Percentiles rank a stretch among this genome's conserved stretches.
phyloP scores from a whole-genome alignment of 2,888 invertebrate genomes.

The Lycophotia porphyrea region DNA sequence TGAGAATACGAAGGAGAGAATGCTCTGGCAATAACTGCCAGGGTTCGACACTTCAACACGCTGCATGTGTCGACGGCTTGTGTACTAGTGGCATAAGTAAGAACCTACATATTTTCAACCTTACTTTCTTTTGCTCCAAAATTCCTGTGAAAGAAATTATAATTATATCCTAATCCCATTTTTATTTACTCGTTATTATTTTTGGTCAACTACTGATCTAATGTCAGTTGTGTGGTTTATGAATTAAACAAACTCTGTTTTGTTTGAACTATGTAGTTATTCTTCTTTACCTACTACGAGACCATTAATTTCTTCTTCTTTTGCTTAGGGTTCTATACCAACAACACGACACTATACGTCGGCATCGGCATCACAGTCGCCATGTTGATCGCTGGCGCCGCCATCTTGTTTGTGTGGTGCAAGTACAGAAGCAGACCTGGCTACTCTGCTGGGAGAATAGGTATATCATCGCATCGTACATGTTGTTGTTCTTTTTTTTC shows the following conservation, averaged over 20 bases:
- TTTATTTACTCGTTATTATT: background rate
- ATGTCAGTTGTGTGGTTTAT: background rate
- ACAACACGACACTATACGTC: constrained; percentile 81
- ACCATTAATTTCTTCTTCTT: background rate
- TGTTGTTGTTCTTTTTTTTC: background rate
- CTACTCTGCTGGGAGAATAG: constrained; percentile 81
- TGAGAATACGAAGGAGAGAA: constrained; percentile 79
- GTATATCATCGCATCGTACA: constrained; percentile 65
- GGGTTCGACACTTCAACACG: constrained; percentile 83
- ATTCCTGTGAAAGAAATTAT: background rate
- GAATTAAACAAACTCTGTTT: background rate
- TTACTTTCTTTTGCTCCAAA: background rate
- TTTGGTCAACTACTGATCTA: background rate
- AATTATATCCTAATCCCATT: background rate
- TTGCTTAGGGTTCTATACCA: constrained; percentile 77
- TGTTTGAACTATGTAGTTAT: background rate
- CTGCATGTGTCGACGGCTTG: constrained; percentile 83
- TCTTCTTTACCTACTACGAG: no score
- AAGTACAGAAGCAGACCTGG: constrained; percentile 79
- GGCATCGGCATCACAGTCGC: constrained; percentile 84
- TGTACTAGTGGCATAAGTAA: constrained; percentile 80
- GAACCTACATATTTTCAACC: constrained; percentile 49
- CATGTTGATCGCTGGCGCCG: constrained; percentile 80
- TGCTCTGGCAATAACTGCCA: constrained; percentile 79
- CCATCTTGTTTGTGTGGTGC: constrained; percentile 84